Percentiles rank a stretch among this genome's conserved stretches.
Evolutionary conservation across 2,113 vertebrate genomes (phyloP).

Genomic region (Myiagra hebetior): DNA sequence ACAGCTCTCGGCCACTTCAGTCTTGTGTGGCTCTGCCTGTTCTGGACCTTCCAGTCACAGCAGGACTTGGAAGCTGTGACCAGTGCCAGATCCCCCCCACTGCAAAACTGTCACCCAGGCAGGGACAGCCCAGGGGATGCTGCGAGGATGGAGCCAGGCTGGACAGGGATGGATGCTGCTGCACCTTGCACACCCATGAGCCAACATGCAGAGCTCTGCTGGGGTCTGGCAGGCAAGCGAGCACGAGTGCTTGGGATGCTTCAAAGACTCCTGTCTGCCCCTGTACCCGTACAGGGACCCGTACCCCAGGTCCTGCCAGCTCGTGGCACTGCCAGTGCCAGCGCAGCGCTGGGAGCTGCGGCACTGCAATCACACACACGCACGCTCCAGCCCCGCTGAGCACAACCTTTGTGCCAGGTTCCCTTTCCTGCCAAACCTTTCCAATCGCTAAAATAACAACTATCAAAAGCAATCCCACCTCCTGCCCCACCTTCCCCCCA

Average conservation of each 20-base stretch:
- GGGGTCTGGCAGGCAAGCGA: accelerated
- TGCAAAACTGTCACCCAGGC: not conserved
- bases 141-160: not conserved
- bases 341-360: not conserved
- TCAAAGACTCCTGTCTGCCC: not conserved
- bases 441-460: constrained; percentile 3
- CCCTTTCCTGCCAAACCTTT: constrained; percentile 5
- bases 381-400: not conserved
- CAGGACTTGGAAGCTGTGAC: not conserved
- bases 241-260: accelerated
- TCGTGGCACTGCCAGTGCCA: accelerated
- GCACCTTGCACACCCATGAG: accelerated
- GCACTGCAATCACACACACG: not conserved
- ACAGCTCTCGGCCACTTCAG: accelerated
- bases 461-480: constrained; percentile 32
- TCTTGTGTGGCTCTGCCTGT: accelerated
- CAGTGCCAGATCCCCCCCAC: accelerated
- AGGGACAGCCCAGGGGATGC: not conserved
- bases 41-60: not conserved
- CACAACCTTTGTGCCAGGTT: constrained; percentile 26
- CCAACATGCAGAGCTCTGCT: not conserved
- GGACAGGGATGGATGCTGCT: not conserved
- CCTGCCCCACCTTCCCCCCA: not conserved
- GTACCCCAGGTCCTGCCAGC: not conserved
- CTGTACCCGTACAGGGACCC: no score